Evolutionary conservation across 1,140 invertebrate species (phyloP), one percentile per base, ranked within the genome.

Genomic region (Bombus vancouverensis): DNA sequence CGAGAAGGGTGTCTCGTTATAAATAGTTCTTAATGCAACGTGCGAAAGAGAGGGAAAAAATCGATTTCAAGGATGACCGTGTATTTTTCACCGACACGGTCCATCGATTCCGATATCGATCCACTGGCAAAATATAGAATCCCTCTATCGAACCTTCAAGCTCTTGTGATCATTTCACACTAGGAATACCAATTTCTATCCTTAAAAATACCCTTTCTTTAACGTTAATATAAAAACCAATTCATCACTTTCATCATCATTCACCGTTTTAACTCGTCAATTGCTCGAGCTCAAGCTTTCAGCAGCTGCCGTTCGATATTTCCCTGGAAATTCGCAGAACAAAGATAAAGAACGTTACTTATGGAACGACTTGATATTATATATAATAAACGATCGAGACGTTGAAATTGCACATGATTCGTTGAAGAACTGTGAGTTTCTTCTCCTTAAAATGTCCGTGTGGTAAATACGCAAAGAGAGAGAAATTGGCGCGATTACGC

Each of bases 1-100:
- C 15, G 39, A 28, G 70, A 72, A 72, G 76, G 76, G 76, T 84
- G 68, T 37, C 53, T 47, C 53, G 83, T 84, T 84, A 84, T 84
- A 84, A 84, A 84, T 84, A 84, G 66, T 65, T n/a, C 65, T 72
- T 79, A 72, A 84, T 79, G 83, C 37, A 47, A 62, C 66, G 39
- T 25, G 76, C 32, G 13, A 32, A 79, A 72, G 39, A n/a, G n/a
- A 59, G 22, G 53, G 32, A 39, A 83, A 77, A 66, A 47, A 65
- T 47, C 25, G 32, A 79, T 79, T 77, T 59, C 76, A 80, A 84
- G 83, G 83, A 79, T 84, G 47, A 42, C 28, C 42, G 42, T 62
- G 32, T 57, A 37, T 83, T 83, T 77, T 77, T 62, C 70, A 2
- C 15, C 28, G 34, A 66, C 34, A 65, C 39, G 71, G 42, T 18